Evolutionary conservation across 2,797 vertebrate species (phyloP).

Genomic region (Pelobates cultripes): DNA sequence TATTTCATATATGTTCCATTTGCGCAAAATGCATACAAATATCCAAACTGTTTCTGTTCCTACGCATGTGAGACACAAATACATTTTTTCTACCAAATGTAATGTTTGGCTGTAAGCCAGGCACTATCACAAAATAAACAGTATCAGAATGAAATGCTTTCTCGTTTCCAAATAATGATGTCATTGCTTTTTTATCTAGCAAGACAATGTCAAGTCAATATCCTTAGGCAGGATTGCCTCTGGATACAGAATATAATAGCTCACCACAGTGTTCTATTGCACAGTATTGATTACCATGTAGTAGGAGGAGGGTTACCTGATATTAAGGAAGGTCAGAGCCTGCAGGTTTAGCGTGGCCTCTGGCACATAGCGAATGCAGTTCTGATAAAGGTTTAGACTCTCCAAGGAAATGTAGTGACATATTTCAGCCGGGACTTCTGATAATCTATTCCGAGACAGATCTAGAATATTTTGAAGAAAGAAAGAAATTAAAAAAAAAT

Average conservation of each 20-base stretch:
- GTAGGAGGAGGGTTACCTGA: conserved; percentile 79
- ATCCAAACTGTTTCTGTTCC: too few species aligned
- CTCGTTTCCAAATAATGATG: neutral
- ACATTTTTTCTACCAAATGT: too few species aligned
- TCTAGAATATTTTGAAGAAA: conserved; percentile 70
- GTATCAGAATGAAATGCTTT: neutral
- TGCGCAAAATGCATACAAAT: too few species aligned
- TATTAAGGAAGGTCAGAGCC: conserved; percentile 91
- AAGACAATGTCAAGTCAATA: neutral
- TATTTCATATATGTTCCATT: too few species aligned
- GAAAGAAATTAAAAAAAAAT: too few species aligned
- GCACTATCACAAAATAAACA: neutral
- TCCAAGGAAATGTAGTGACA: conserved; percentile 93
- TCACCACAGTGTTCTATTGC: neutral
- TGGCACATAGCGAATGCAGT: conserved; percentile 91
- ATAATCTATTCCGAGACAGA: conserved; percentile 89
- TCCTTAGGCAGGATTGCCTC: neutral
- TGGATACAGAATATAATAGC: neutral
- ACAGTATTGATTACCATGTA: conserved; percentile 7
- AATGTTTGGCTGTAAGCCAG: neutral
- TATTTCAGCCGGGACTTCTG: conserved; percentile 88
- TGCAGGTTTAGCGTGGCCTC: conserved; percentile 90
- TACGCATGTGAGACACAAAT: too few species aligned
- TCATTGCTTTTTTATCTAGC: neutral
- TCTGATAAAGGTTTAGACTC: conserved; percentile 95